Conservation (phyloP, 2,888 invertebrate genomes). For the Eucera pruinosa region DNA sequence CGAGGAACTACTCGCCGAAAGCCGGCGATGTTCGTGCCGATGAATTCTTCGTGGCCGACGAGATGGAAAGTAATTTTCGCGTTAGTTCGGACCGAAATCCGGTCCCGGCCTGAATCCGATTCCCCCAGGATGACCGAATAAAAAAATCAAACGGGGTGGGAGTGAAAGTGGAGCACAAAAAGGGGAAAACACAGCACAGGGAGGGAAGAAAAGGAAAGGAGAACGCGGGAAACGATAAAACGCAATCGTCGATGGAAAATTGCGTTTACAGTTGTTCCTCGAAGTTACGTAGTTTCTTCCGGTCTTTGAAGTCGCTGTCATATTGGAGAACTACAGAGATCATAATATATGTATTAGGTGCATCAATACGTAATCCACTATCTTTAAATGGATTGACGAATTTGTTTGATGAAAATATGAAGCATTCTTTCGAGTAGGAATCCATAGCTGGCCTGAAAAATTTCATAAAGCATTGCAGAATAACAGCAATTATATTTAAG, state of each 20-base stretch:
- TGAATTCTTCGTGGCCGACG: constrained; percentile 53
- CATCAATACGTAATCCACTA: too few relatives aligned
- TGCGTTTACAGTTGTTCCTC: constrained; percentile 25
- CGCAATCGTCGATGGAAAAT: constrained; percentile 15
- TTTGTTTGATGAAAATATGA: too few relatives aligned
- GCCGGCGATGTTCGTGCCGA: constrained; percentile 44
- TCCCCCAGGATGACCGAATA: background rate
- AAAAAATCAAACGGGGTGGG: background rate
- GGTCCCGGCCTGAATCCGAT: constrained; percentile 18
- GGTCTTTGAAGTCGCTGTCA: too few relatives aligned
- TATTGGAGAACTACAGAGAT: too few relatives aligned
- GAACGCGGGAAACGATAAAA: constrained; percentile 14
- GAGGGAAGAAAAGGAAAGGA: background rate
- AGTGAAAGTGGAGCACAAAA: background rate
- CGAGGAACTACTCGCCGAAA: constrained; percentile 57
- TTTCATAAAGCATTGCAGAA: too few relatives aligned
- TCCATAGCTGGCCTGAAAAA: too few relatives aligned
- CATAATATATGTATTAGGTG: too few relatives aligned
- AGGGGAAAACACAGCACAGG: background rate
- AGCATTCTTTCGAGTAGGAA: too few relatives aligned
- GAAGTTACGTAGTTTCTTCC: too few relatives aligned
- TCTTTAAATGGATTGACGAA: too few relatives aligned
- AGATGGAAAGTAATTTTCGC: constrained; percentile 66
- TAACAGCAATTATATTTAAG: too few relatives aligned
- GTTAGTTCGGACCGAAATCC: constrained; percentile 26